phyloP scores from a whole-genome alignment of 2,113 vertebrate genomes.

The Atractosteus spatula region DNA sequence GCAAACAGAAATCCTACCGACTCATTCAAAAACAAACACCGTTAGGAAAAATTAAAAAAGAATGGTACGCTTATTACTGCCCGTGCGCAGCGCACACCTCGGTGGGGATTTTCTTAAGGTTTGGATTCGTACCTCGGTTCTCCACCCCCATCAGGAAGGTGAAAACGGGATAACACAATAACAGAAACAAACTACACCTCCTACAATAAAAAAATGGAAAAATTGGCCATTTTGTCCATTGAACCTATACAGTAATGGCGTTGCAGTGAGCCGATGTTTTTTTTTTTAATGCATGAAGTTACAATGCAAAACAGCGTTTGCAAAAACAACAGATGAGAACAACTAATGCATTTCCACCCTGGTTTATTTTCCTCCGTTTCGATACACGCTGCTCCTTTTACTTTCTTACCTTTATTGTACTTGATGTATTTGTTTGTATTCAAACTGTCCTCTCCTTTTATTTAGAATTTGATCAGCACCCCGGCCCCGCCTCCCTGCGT shows the following conservation, averaged over 20 bases:
- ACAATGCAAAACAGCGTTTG: constrained; percentile 11
- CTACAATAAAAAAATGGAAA: constrained; percentile 36
- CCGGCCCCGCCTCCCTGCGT: constrained; percentile 61
- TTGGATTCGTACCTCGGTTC: no score
- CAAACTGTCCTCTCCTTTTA: constrained; percentile 64
- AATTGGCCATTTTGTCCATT: constrained; percentile 73
- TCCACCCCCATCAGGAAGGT: no score
- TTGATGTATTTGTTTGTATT: constrained; percentile 32
- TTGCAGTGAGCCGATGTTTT: constrained; percentile 50
- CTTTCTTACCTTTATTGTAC: constrained; percentile 49
- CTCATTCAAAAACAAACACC: not conserved
- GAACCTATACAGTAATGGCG: constrained; percentile 68
- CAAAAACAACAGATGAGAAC: not conserved
- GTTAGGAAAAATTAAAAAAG: not conserved
- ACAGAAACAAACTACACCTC: not conserved
- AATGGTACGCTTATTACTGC: not conserved
- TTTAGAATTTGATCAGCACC: constrained; percentile 59
- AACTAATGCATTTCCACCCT: not conserved
- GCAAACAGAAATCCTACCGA: not conserved
- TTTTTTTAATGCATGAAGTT: constrained; percentile 34
- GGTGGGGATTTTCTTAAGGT: no score
- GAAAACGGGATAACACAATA: no score
- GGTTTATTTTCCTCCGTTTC: not conserved
- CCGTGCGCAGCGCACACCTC: no score
- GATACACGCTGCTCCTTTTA: not conserved